phyloP scores from a whole-genome alignment of 2,113 vertebrate species.

The Gallinago jamesoni region DNA sequence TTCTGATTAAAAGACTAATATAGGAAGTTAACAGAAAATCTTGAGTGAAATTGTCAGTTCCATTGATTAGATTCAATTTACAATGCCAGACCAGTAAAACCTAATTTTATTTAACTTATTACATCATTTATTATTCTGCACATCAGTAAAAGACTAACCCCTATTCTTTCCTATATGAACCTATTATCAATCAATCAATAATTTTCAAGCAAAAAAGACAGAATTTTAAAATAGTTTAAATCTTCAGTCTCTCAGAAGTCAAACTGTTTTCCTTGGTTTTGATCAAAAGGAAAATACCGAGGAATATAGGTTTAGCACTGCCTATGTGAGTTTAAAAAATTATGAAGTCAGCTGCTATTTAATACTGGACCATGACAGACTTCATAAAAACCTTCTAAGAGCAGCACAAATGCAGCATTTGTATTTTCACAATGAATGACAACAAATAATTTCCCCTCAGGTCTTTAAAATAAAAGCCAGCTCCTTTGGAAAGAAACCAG shows the following conservation, averaged over 20 bases:
- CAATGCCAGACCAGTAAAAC: not conserved
- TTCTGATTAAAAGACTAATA: constrained; percentile 42
- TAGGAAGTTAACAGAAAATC: constrained; percentile 40
- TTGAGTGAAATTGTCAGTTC: constrained; percentile 44
- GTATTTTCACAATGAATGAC: constrained; percentile 13
- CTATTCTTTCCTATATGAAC: constrained; percentile 13
- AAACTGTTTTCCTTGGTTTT: not conserved
- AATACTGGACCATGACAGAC: not conserved
- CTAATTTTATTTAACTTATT: constrained; percentile 39
- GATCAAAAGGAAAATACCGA: not conserved
- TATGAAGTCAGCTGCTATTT: not conserved
- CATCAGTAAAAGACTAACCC: not conserved
- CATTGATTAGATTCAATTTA: constrained; percentile 44
- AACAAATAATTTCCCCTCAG: not conserved
- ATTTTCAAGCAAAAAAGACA: not conserved
- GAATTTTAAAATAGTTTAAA: not conserved
- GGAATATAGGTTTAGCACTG: not conserved
- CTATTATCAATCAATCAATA: constrained; percentile 32
- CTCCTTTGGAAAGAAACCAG: not conserved
- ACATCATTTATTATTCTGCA: constrained; percentile 35
- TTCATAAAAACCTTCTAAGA: not conserved
- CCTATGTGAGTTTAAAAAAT: not conserved
- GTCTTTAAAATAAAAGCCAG: constrained; percentile 15
- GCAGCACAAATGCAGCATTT: not conserved
- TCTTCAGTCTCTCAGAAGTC: not conserved